These are phyloP conservation scores for Ctenomys sociabilis DNA, from an alignment of 2,113 vertebrate species.

Conservation along the genomic window DNA sequence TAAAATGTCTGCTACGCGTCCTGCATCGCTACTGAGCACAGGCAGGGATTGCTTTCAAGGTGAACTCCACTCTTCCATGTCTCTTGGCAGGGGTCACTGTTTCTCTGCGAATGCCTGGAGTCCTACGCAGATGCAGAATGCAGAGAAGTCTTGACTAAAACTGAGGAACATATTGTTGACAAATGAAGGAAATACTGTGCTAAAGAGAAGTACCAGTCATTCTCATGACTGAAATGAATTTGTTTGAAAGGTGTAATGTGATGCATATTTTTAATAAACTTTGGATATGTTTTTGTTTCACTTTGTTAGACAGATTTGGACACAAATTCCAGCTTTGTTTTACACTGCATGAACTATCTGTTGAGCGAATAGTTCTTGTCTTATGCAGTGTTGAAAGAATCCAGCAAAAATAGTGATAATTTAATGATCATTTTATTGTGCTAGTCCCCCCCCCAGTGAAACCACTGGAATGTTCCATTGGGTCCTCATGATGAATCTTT, in stretches of 20 bases:
- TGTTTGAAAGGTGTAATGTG: neutral
- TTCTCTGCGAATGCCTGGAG: neutral
- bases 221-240: neutral
- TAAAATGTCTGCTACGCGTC: neutral
- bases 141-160: neutral
- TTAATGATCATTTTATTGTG: neutral
- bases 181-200: neutral
- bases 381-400: neutral
- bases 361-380: neutral
- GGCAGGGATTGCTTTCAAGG: conserved; percentile 4
- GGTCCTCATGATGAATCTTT: neutral
- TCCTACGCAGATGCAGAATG: neutral
- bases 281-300: neutral
- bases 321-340: neutral
- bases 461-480: neutral
- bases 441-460: neutral
- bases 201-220: neutral
- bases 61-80: neutral
- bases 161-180: neutral
- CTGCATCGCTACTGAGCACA: neutral
- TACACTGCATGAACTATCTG: neutral
- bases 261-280: neutral
- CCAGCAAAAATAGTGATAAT: neutral
- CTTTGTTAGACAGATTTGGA: neutral
- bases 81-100: neutral